Base-by-base conservation (phyloP, 2,888 invertebrate species). In the Caenorhabditis virilis region DNA sequence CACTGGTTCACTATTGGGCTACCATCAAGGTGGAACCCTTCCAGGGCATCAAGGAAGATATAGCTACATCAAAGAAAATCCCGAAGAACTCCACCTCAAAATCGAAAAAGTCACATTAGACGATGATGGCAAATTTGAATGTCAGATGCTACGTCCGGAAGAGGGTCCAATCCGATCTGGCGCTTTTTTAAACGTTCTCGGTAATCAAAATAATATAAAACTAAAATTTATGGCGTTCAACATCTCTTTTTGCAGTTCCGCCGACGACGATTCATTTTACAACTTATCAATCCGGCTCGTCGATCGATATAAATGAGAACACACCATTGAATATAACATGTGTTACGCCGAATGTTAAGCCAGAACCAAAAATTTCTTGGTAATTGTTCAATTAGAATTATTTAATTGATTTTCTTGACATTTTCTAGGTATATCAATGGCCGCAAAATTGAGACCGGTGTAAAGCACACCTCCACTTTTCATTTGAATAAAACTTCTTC, bases 61-160 rank as follows among this genome's bases (percentile, higher is more conserved):
- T 46, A 77, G 77, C 55, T 81, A 80, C 45, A 63, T 76, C 27
- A 77, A 76, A 50, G 75, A 79, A 39, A 62, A 68, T n/a, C 73
- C 79, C 3, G 80, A 76, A 42, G 79, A 82, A 49, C 67, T 82
- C 18, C 69, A 78, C 51, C 58, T 82, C 39, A 64, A 71, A 54
- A 81, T 82, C 39, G 69, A 72, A 25, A 50, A 69, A 15, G 74
- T 91, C 9, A 90, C 90, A 41, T 86, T 94, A 45, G 91, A 89
- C 78, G 97, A 97, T 84, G 95, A 95, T 84, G 94, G 92, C 0
- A 91, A 91, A 82, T 97, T 90, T 85, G 93, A 95, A 87, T 97
- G 97, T 85, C 95, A 97, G 88, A 92, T 95, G 77, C 50, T 80
- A 30, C 62, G 74, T 41, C 72, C 74, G 15, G 71, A 67, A 22